Evolutionary conservation across 2,888 invertebrate species (phyloP), one percentile per base, ranked within the genome.

Genomic region (Thymelicus sylvestris): DNA sequence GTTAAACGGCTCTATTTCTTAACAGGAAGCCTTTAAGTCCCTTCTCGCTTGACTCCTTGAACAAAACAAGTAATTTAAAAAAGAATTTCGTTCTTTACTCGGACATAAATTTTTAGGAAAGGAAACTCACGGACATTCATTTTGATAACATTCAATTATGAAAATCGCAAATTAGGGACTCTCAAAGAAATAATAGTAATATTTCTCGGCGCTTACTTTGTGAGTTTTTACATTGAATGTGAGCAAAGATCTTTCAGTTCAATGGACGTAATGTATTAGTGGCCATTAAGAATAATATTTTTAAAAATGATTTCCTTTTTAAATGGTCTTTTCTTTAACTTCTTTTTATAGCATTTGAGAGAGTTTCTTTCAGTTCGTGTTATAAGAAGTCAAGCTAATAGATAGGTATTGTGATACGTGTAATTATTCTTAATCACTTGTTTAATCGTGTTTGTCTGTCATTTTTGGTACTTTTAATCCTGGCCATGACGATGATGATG

Each of bases 131-230:
- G 24, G 66, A 75, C 84, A 79, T 83, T 83, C 81, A 79, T 86
- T 85, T 81, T 83, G 84, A 87, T 84, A 87, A 83, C 81, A 84
- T 87, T 86, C 85, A 87, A 88, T 88, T 87, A 87, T 81, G 80
- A 83, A 81, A 81, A 82, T 84, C 82, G 78, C 83, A 83, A 86
- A 85, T 86, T 85, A 86, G 82, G 80, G 76, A 77, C 76, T 61
- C 72, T 65, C 60, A 74, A 70, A 70, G 70, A 70, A 70, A 70
- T 70, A 74, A 75, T 72, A 74, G 73, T 74, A 75, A 74, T 74
- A 74, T 73, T 75, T 75, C 71, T 74, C 71, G 65, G 64, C 72
- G 75, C 75, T 76, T 78, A 78, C 79, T 79, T 78, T 81, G 80
- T 79, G 77, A 75, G 57, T 78, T 78, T 84, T 73, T 82, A 83